Percentiles rank a stretch among this genome's conserved stretches.
Conservation (phyloP, 2,797 vertebrate genomes). For the Clarias pachynema region DNA sequence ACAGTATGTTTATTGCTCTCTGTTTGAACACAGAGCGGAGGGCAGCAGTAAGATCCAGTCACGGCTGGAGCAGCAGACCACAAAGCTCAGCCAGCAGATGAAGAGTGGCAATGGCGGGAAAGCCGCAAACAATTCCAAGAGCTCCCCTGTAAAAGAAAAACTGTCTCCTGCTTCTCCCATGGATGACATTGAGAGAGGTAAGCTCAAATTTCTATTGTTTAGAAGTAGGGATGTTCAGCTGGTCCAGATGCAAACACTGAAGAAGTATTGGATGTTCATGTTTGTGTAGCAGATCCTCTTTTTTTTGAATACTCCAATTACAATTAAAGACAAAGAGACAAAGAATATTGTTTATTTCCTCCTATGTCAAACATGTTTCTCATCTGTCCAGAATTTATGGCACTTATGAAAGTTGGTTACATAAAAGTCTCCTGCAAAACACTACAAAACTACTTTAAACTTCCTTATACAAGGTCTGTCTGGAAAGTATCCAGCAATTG, state of each 20-base stretch:
- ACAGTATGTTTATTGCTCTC: background rate
- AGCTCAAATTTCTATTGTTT: background rate
- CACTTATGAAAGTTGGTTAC: background rate
- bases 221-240: background rate
- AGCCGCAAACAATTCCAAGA: constrained; percentile 76
- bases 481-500: no score
- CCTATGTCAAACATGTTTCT: background rate
- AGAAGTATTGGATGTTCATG: background rate
- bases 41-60: constrained; percentile 96
- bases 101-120: constrained; percentile 77
- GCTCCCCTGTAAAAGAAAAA: constrained; percentile 86
- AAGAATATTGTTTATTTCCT: background rate
- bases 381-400: background rate
- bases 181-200: constrained; percentile 96
- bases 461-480: background rate
- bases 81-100: constrained; percentile 76
- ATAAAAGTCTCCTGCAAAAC: background rate
- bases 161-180: constrained; percentile 84
- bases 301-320: background rate
- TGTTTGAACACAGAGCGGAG: constrained; percentile 80
- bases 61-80: constrained; percentile 79
- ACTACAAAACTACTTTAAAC: background rate
- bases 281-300: background rate
- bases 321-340: background rate
- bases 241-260: background rate